Base-by-base conservation (phyloP, 1,140 invertebrate genomes). In the Macrotrachela quadricornifera region DNA sequence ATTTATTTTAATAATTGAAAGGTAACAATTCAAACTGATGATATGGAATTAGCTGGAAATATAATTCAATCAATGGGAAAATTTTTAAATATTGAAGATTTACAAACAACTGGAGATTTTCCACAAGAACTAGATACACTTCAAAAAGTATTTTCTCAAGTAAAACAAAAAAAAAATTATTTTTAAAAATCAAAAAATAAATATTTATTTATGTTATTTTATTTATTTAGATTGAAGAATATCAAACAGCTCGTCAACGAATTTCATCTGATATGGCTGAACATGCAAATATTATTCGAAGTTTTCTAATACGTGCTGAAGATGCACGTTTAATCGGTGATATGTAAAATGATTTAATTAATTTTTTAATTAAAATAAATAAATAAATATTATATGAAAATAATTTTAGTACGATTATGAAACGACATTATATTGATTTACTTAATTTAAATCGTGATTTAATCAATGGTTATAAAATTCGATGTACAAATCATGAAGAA, bases 401-500 rank as follows among this genome's bases (percentile, higher is more conserved):
- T 4, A 21, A 18, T 39, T 30, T 30, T 30, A 30, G 21, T 4
- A 4, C 21, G 2, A 8, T 30, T 30, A 53, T 53, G 51, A 53
- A 47, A 41, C 74, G 74, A 56, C 76, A 78, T 63, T 81, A 81
- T 61, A 76, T 76, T 56, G 77, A 82, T 59, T 60, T 91, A 10
- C 78, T 80, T 58, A 78, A 79, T 50, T 68, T 85, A 1, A 90
- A 90, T 61, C 75, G 78, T 48, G 83, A 86, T 62, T 68, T 90
- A 37, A 77, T 88, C 10, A 78, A 75, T 54, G 80, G 80, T 14
- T 83, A 87, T 63, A 81, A 82, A 60, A 81, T 90, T 15, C 71
- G 83, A 38, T 76, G 79, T 49, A 78, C 78, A 43, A 87, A 85
- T 58, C 82, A 85, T 58, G 75, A 80, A 57, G 82, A 88, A 65